Evolutionary conservation across 2,888 invertebrate genomes (phyloP), one percentile per base, ranked within the genome.

Genomic region (Epistrophe eligans): DNA sequence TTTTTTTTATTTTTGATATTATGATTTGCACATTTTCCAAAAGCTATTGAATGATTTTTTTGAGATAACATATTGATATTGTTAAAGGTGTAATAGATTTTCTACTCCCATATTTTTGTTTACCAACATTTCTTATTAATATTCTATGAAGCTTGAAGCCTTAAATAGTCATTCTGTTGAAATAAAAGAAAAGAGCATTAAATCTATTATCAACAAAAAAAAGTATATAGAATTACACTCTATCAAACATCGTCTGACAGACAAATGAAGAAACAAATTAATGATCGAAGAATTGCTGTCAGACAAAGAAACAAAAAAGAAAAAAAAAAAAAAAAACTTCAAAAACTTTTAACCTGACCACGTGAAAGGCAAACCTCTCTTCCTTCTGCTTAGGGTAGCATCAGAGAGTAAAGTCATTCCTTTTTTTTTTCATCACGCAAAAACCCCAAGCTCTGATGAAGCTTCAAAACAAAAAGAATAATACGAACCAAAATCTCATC

Each of bases 311-410:
- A 35, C 17, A 57, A 57, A 9, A n/a, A n/a, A n/a, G n/a, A n/a
- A 50, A 48, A 9, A 55, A n/a, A 13, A 35, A n/a, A 64, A 2
- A 52, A 52, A 38, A 38, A 62, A 28, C 38, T 64, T 24, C 24
- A 24, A 15, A n/a, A 24, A 82, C 66, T 77, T 82, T 50, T 50
- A 66, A 72, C 70, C 71, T 58, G 48, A 83, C 79, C 62, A 79
- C 83, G 60, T 64, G 62, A 70, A 71, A 71, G 60, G 71, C 38
- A 55, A 62, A 19, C n/a, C 58, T 66, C 58, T 66, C 32, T 24
- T 11, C 24, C 13, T 13, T 19, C 11, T 19, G 11, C n/a, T 52
- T 0, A 57, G 15, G 19, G n/a, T n/a, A 24, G 8, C 6, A 11
- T 9, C 15, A 6, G 15, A 40, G 11, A 17, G 64, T 28, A 71